phyloP scores from a whole-genome alignment of 92 coral and sea anemone species.

The Actinostola sp. region DNA sequence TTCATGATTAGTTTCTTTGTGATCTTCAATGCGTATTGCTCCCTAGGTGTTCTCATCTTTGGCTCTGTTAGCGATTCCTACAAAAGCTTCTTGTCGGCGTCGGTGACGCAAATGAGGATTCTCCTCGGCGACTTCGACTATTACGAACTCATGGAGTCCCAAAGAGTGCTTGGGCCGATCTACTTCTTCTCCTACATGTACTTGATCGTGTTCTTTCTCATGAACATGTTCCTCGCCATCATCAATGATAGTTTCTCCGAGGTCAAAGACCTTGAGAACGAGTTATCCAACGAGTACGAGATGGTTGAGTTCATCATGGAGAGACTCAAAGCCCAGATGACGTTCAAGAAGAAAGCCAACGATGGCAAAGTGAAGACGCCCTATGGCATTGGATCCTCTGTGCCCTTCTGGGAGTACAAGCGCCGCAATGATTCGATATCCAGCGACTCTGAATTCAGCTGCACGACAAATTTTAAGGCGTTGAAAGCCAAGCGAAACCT shows the following conservation, averaged over 20 bases:
- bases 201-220: conserved; percentile 75
- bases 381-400: conserved; percentile 39
- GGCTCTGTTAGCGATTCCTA: conserved; percentile 57
- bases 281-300: conserved; percentile 76
- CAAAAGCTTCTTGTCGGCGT: conserved; percentile 46
- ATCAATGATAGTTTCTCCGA: conserved; percentile 89
- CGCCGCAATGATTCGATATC: conserved; percentile 42
- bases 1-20: conserved; percentile 74
- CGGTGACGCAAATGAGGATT: conserved; percentile 76
- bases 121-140: conserved; percentile 91
- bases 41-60: conserved; percentile 66
- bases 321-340: conserved; percentile 58
- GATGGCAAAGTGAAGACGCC: conserved; percentile 27
- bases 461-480: conserved; percentile 16
- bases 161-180: conserved; percentile 72
- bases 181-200: conserved; percentile 90
- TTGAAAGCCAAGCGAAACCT: conserved; percentile 17
- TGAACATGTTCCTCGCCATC: conserved; percentile 97
- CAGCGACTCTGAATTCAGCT: conserved; percentile 36
- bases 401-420: conserved; percentile 70
- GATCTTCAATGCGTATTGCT: conserved; percentile 67
- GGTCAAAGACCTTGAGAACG: conserved; percentile 61
- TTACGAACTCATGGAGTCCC: conserved; percentile 41
- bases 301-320: conserved; percentile 78
- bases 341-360: conserved; percentile 19